Evolutionary conservation across 2,797 vertebrate genomes (phyloP).

Genomic region (Geotrypetes seraphini): DNA sequence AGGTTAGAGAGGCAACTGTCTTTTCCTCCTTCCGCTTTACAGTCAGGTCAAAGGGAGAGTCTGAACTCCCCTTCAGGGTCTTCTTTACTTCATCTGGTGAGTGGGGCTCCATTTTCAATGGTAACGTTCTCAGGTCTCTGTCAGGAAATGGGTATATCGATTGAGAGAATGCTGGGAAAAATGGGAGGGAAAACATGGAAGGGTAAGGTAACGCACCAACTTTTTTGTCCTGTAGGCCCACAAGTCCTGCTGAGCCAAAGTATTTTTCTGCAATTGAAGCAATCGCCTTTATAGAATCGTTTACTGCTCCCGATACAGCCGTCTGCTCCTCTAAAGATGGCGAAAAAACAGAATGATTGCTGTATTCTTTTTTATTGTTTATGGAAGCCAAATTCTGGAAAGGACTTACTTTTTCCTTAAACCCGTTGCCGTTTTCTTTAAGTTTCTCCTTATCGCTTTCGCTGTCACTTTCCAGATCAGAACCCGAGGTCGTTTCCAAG

Average conservation of each 20-base stretch:
- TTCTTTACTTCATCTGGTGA: slow-evolving; percentile 82
- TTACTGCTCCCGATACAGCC: slow-evolving; percentile 93
- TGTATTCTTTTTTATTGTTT: slow-evolving; percentile 82
- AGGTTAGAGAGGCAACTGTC: slow-evolving; percentile 53
- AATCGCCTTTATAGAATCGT: slow-evolving; percentile 99
- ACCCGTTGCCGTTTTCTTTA: slow-evolving; percentile 88
- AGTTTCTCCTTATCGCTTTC: slow-evolving; percentile 87
- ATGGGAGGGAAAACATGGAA: slow-evolving; percentile 95
- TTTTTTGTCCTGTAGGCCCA: slow-evolving; percentile 94
- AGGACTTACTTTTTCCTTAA: slow-evolving; percentile 80
- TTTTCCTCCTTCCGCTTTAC: slow-evolving; percentile 90
- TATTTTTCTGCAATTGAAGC: slow-evolving; percentile 99
- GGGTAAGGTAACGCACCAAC: slow-evolving; percentile 88
- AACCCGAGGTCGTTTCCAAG: slow-evolving; percentile 96
- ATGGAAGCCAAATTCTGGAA: slow-evolving; percentile 71
- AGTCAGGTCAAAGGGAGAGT: slow-evolving; percentile 96
- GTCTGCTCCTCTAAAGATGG: slow-evolving; percentile 90
- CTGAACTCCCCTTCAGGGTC: slow-evolving; percentile 68
- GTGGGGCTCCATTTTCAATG: slow-evolving; percentile 77
- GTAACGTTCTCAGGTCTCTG: slow-evolving; percentile 77
- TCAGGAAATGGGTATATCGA: slow-evolving; percentile 94
- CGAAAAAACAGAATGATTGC: slow-evolving; percentile 76
- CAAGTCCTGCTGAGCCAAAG: slow-evolving; percentile 95
- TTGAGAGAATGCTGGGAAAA: slow-evolving; percentile 96
- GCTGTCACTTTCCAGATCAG: slow-evolving; percentile 94